Base-by-base conservation (phyloP, 2,888 invertebrate genomes). In the Apamea epomidion region DNA sequence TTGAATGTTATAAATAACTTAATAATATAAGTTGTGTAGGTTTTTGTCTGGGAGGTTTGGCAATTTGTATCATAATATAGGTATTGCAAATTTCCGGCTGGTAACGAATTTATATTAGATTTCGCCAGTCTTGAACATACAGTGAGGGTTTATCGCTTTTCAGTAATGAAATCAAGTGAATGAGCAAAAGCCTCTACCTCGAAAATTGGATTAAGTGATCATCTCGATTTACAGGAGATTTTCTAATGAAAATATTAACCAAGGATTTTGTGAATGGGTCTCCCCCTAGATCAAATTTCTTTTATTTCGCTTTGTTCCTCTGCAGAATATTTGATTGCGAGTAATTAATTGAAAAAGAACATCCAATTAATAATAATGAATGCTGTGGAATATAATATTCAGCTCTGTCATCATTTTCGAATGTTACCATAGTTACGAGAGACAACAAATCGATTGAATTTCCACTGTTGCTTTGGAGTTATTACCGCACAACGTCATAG, bases 1-100 rank as follows among this genome's bases (percentile, higher is more conserved):
- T 82, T 29, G 32, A 48, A 64, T 77, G 70, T 58, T 74, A 72
- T 76, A 80, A 78, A 67, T 82, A 76, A 74, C 25, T 75, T 76
- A 25, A 21, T 67, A 51, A 6, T 32, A 37, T 60, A 16, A 71
- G 10, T 48, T 64, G 29, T 73, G 6, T 65, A 64, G 2, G 7
- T 65, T 67, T 71, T 75, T 14, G 14, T 51, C 29, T 62, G 2
- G 37, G 25, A 69, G 48, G 62, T 64, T 68, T 77, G 70, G 42
- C 32, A 48, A 37, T 75, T 21, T 82, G 62, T 58, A 37, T 21
- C 8, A 29, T 42, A 6, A 12, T 70, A 8, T 21, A 51, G 8
- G 10, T 37, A 14, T 42, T 25, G 60, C 10, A 60, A 54, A 68
- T 58, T 18, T 58, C 58, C 37, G 45, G n/a, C 1, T 74, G n/a